Base-by-base conservation (phyloP, 1,140 invertebrate genomes). In the Drosophila sechellia region DNA sequence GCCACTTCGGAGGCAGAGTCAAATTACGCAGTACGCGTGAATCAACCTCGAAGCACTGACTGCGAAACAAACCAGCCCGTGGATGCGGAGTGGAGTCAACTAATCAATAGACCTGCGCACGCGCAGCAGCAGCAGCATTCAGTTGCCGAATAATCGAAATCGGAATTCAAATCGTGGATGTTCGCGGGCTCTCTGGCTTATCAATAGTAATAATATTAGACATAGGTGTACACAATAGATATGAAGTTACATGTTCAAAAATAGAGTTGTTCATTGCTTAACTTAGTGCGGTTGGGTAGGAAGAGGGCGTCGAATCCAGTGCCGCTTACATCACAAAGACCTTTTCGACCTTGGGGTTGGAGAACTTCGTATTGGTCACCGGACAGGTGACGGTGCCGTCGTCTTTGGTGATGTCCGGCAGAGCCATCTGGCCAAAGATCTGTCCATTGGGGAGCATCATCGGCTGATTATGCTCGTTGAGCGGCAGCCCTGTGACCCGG, bases 391-490 rank as follows among this genome's bases (percentile, higher is more conserved):
- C 95, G 81, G 96, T 95, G 13, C 97, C 97, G 91, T 98, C 98
- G 85, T 97, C 96, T 79, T 95, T 94, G 87, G 98, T 97, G 96
- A 98, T 98, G 91, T 96, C 95, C 77, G 96, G 94, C 95, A 96
- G 97, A 92, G 73, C 97, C 94, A 97, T 95, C 93, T 97, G 97
- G n/a, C 98, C 98, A 93, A 99, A 99, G 52, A 99, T 97, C 93
- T 98, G 96, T 58, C 98, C 98, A 94, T 99, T 99, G 42, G 99
- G 98, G 92, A 99, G 94, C 95, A 99, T 98, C 96, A 99, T 97
- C 0, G 99, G 98, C 74, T 96, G 97, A 93, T 99, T 99, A 92
- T 99, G 96, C 93, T 99, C 98, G 93, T 99, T 99, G 48, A 99
- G 93, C n/a, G 97, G 96, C 76, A 96, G 94, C 5, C 97, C 97